Conservation (phyloP, 2,113 vertebrate species). For the Polyodon spathula region DNA sequence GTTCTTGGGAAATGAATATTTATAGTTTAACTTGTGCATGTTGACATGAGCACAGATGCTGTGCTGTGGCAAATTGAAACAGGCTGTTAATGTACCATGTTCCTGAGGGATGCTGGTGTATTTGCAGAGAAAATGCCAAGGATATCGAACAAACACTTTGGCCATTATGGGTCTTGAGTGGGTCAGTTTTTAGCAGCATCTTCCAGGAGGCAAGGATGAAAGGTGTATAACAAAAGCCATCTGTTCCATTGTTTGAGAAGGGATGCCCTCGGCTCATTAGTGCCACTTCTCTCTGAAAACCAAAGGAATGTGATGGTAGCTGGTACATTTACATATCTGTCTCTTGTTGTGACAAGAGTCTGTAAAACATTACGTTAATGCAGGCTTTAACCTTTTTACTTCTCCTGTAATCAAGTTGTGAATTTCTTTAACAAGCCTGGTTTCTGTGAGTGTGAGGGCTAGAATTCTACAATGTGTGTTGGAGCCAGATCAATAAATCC, state of each 20-base stretch:
- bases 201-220: slow-evolving; percentile 6
- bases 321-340: slow-evolving; percentile 24
- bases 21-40: too few species aligned
- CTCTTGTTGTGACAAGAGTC: slow-evolving; percentile 20
- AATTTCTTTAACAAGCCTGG: too few species aligned
- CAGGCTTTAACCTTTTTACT: too few species aligned
- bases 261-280: slow-evolving; percentile 17
- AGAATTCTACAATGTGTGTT: too few species aligned
- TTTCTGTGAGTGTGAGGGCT: too few species aligned
- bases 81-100: not conserved
- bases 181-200: slow-evolving; percentile 10
- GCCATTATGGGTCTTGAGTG: not conserved
- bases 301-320: slow-evolving; percentile 36
- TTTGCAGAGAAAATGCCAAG: not conserved
- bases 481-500: too few species aligned
- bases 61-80: not conserved
- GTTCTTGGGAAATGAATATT: too few species aligned
- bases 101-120: not conserved
- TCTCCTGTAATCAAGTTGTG: too few species aligned
- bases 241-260: slow-evolving; percentile 32
- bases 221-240: slow-evolving; percentile 25
- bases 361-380: slow-evolving; percentile 3
- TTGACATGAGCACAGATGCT: not conserved
- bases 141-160: not conserved
- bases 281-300: slow-evolving; percentile 19